Evolutionary conservation across 2,888 invertebrate genomes (phyloP).

Genomic region (Mesorhabditis spiculigera): DNA sequence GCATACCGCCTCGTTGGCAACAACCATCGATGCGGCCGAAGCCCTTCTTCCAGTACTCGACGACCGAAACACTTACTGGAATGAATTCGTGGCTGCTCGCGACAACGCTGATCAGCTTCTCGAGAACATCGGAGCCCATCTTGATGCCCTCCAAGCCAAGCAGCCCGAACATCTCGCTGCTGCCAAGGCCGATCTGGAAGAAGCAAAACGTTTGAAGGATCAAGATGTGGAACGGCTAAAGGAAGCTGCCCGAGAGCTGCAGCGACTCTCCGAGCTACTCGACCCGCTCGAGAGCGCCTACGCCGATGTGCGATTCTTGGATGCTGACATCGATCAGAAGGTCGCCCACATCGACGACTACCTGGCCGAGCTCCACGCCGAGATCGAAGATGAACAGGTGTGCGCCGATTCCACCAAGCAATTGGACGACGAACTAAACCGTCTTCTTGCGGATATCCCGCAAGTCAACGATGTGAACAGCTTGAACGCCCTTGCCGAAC

Average conservation of each 20-base stretch:
- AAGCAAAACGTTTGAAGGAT: slow-evolving; percentile 17
- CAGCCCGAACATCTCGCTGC: slow-evolving; percentile 18
- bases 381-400: slow-evolving; percentile 31
- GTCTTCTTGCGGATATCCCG: slow-evolving; percentile 18
- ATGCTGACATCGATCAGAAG: slow-evolving; percentile 42
- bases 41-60: slow-evolving; percentile 28
- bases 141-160: slow-evolving; percentile 23
- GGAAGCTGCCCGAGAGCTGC: slow-evolving; percentile 26
- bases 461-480: slow-evolving; percentile 15
- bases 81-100: slow-evolving; percentile 33
- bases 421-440: slow-evolving; percentile 25
- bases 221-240: slow-evolving; percentile 22
- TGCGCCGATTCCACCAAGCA: slow-evolving; percentile 31
- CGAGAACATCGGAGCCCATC: slow-evolving; percentile 24
- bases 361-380: slow-evolving; percentile 24
- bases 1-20: slow-evolving; percentile 20
- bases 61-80: slow-evolving; percentile 28
- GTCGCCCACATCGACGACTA: slow-evolving; percentile 37
- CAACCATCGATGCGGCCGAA: slow-evolving; percentile 23
- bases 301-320: slow-evolving; percentile 45
- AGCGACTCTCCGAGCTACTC: slow-evolving; percentile 37
- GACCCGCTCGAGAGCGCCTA: slow-evolving; percentile 45
- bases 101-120: slow-evolving; percentile 35
- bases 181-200: slow-evolving; percentile 21
- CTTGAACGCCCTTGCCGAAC: slow-evolving; percentile 7